Conservation (phyloP, 2,113 vertebrate species). For the Equus quagga region DNA sequence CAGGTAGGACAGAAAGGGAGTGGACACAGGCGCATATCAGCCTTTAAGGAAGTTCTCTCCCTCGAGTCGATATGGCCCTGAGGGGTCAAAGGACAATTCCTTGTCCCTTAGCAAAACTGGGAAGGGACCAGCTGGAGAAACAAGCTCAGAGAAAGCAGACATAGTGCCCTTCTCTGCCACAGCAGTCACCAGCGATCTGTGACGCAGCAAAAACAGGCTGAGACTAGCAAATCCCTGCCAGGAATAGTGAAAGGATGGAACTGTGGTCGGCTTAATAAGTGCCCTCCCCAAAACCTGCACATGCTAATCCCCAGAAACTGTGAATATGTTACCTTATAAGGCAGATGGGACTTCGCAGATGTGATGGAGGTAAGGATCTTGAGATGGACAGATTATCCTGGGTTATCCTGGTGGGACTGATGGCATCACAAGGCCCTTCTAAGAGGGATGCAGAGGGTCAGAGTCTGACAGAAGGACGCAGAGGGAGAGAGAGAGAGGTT, state of each 20-base stretch:
- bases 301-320: not conserved
- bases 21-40: fast-evolving
- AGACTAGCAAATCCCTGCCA: not conserved
- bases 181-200: not conserved
- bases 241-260: not conserved
- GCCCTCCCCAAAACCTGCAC: not conserved
- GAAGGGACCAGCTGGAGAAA: not conserved
- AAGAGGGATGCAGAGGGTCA: not conserved
- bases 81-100: not conserved
- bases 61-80: not conserved
- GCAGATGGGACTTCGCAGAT: not conserved
- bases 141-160: not conserved
- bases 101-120: not conserved
- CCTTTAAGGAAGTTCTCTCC: fast-evolving
- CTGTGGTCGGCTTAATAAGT: not conserved
- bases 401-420: not conserved
- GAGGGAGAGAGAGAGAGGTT: too few species aligned
- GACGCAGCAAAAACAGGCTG: not conserved
- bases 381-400: not conserved
- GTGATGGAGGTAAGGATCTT: not conserved
- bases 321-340: not conserved
- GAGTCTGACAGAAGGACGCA: not conserved
- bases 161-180: not conserved
- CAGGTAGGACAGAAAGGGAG: not conserved
- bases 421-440: not conserved